Percentiles rank a stretch among this genome's conserved stretches.
Evolutionary conservation across 2,113 vertebrate genomes (phyloP).

Genomic region (Ceratotherium simum): DNA sequence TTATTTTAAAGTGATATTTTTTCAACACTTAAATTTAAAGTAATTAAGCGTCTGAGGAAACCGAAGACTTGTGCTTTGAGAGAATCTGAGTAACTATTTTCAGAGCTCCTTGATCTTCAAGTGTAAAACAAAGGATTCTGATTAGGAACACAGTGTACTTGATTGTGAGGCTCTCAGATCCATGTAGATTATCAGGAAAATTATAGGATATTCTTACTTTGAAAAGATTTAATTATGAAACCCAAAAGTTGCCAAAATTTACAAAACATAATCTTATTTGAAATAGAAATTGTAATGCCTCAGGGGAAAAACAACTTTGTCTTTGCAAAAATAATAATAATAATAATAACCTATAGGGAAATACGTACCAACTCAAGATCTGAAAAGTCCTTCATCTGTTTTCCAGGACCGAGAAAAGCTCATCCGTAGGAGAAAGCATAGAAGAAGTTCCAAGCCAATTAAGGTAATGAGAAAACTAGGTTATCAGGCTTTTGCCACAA

Average conservation of each 20-base stretch:
- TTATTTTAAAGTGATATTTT: neutral
- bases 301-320: neutral
- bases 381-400: conserved; percentile 71
- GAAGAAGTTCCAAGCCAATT: conserved; percentile 97
- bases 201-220: neutral
- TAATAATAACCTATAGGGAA: neutral
- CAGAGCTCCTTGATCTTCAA: neutral
- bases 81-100: conserved; percentile 11
- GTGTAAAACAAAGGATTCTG: neutral
- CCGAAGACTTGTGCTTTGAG: neutral
- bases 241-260: neutral
- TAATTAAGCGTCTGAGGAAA: conserved; percentile 8
- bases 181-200: neutral
- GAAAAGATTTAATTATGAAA: neutral
- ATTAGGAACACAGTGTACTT: neutral
- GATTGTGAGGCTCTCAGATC: neutral
- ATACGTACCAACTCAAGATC: neutral
- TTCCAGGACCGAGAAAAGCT: conserved; percentile 97
- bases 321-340: neutral
- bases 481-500: conserved; percentile 36
- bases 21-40: neutral
- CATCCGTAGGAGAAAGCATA: conserved; percentile 96
- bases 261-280: neutral
- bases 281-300: neutral
- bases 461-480: conserved; percentile 90